These are phyloP conservation scores for Drosophila eohydei DNA, from an alignment of 2,888 invertebrate species.

Conservation along the genomic window DNA sequence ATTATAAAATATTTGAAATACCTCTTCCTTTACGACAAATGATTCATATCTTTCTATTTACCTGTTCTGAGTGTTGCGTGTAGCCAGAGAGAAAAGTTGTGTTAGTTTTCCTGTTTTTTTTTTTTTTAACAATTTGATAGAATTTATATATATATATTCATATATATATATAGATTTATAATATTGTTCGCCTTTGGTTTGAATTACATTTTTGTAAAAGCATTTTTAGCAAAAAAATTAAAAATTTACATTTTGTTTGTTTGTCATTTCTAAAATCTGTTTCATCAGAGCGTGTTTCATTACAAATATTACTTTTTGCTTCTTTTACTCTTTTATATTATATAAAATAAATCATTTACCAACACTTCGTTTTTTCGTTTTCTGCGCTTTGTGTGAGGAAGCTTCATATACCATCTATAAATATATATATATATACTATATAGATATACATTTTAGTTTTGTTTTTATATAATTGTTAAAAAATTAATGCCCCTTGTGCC, in stretches of 20 bases:
- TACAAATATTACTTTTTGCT: constrained; percentile 39
- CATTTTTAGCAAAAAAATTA: constrained; percentile 82
- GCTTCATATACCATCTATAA: constrained; percentile 77
- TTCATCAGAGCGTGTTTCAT: constrained; percentile 52
- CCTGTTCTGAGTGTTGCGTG: constrained; percentile 7
- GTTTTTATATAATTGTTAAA: constrained; percentile 68
- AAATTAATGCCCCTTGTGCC: constrained; percentile 71
- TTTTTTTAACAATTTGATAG: constrained; percentile 74
- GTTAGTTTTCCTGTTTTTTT: constrained; percentile 43
- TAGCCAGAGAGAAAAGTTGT: constrained; percentile 23
- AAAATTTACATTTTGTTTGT: constrained; percentile 57
- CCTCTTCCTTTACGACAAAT: constrained; percentile 44
- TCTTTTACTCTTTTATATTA: constrained; percentile 40
- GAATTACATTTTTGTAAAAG: constrained; percentile 77
- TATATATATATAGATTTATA: constrained; percentile 61
- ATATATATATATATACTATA: constrained; percentile 66
- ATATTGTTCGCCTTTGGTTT: constrained; percentile 56
- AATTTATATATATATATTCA: constrained; percentile 49
- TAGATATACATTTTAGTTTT: constrained; percentile 48
- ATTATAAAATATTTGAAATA: constrained; percentile 47
- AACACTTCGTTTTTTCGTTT: constrained; percentile 17
- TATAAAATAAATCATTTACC: constrained; percentile 73
- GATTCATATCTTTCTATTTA: constrained; percentile 21
- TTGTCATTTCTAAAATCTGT: constrained; percentile 58
- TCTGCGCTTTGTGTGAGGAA: constrained; percentile 68